Evolutionary conservation across 2,797 vertebrate genomes (phyloP), one percentile per base, ranked within the genome.

Genomic region (Sebastes matsubarae): DNA sequence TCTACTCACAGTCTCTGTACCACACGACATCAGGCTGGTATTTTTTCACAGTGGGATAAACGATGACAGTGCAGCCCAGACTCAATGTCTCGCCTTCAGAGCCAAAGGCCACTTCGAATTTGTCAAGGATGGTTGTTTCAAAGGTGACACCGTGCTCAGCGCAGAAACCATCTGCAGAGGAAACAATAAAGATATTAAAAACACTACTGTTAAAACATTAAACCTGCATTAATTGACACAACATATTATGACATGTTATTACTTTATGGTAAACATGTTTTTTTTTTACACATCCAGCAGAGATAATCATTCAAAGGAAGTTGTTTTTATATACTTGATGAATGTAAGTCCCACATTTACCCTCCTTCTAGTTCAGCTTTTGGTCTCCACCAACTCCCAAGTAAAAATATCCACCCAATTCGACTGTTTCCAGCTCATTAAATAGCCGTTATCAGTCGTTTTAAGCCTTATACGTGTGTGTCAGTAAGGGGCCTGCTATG

Each of bases 11-110:
- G 82, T 96, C 83, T 93, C 97, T 96, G 92, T 96, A 98, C 99
- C 99, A 99, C 83, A 98, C 92, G 0, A 99, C 92, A 13, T 98
- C 97, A 24, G 99, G 99, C 80, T 97, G 97, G 93, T 98, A 99
- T 75, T 96, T 97, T 75, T 99, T 99, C 80, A 99, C 97, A 29
- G 96, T 96, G 61, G 99, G 99, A 86, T 94, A 98, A 86, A 99
- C 88, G 59, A 99, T 96, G 72, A 99, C 97, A 0, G 96, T 96
- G 88, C 98, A 99, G 85, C 99, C 99, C 83, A 99, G 90, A 86
- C 98, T 99, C 94, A 99, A 70, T 0, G 99, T 99, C 86, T 99
- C 97, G 0, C 98, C 98, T 90, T 99, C 99, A 83, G 77, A 86
- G 70, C 99, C 98, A 82, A 99, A 99, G 9, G 97, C 95, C 78